These are phyloP conservation scores for Crotalus adamanteus DNA, from an alignment of 2,797 vertebrate species.

Conservation along the genomic window DNA sequence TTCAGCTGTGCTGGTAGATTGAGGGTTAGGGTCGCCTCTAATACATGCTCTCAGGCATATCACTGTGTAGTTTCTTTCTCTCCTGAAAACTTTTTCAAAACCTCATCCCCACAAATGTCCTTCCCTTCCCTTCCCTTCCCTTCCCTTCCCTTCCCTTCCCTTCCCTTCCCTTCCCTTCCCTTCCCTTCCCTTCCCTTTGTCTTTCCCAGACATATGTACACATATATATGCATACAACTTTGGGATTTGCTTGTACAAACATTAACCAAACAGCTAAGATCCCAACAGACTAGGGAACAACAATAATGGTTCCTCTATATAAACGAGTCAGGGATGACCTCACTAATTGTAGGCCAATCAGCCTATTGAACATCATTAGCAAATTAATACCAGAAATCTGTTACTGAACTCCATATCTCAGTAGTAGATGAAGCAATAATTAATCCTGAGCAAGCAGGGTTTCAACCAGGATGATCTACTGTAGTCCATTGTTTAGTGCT, in stretches of 20 bases:
- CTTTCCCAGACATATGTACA: not conserved
- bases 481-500: not conserved
- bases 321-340: not conserved
- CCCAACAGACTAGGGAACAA: not conserved
- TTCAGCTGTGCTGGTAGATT: not conserved
- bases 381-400: not conserved
- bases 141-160: not conserved
- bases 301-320: not conserved
- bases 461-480: not conserved
- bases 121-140: not conserved
- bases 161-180: not conserved
- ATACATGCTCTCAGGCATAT: not conserved
- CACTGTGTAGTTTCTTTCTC: not conserved
- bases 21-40: not conserved
- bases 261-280: not conserved
- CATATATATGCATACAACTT: not conserved
- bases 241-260: not conserved
- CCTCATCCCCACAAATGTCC: not conserved
- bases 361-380: not conserved
- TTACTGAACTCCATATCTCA: not conserved
- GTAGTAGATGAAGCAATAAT: not conserved
- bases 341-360: not conserved
- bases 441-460: not conserved
- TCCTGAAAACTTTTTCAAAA: not conserved
- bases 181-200: not conserved